Base-by-base conservation (phyloP, 2,888 invertebrate genomes). In the Metopia argyrocephala region DNA sequence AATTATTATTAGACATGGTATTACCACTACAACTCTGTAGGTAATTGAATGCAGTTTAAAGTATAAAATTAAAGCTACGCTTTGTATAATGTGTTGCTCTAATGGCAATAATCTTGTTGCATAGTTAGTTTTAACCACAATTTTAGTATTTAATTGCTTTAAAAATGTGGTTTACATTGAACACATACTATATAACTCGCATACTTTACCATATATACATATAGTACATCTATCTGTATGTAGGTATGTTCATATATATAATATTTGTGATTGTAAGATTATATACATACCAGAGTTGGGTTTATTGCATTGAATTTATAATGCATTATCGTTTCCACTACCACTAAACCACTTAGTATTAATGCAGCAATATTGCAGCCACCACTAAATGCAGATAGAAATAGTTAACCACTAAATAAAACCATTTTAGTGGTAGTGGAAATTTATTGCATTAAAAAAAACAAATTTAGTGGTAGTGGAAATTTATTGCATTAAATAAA, bases 131-230 rank as follows among this genome's bases (percentile, higher is more conserved):
- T 70, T 69, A 80, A 65, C 80, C 80, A 76, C 80, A 73, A 80
- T 76, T 80, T 76, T 59, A 45, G 80, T 74, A 76, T 80, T 80
- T 80, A 80, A 80, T 80, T 80, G 80, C 80, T 61, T 73, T 15
- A 76, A 78, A 80, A 76, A 80, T 80, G 80, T 69, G 76, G 80
- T 80, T 80, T 76, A 61, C 80, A 80, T 80, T 80, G 80, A 80
- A 31, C 15, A 38, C 20, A 38, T 15, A 59, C 23, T 73, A 57
- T 56, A n/a, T 28, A n/a, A n/a, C n/a, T n/a, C n/a, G 4, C 64
- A 46, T 28, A 23, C 18, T 6, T 23, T n/a, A n/a, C 23, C 7
- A 9, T 46, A 20, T 23, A 5, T 45, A 7, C 6, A 31, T 23
- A 20, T 27, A 12, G 25, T 20, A 9, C 5, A 27, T 31, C 27